Base-by-base conservation (phyloP, 2,888 invertebrate genomes). In the Eueremaeus valkanovi region DNA sequence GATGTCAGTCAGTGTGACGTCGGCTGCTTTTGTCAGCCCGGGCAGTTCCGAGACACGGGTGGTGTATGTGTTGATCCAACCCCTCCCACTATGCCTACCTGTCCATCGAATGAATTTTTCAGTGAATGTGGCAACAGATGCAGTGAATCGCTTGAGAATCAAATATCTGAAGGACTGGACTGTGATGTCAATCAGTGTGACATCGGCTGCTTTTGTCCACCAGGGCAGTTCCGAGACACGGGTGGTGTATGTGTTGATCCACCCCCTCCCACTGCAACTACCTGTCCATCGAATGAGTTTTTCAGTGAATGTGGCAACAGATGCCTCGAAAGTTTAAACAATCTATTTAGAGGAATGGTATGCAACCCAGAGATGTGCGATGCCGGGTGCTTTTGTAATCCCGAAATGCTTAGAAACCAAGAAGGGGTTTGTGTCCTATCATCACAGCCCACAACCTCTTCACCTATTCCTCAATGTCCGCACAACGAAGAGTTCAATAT, bases 371-470 rank as follows among this genome's bases (percentile, higher is more conserved):
- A 40, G 8, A 16, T 21, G 18, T 68, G 68, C 24, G 40, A 68
- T 16, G 21, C n/a, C 42, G 68, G 68, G 0, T 68, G 68, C 24
- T 68, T 68, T n/a, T 68, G 68, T 24, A 42, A 68, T 3, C 29
- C 24, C 11, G 40, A 24, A 18, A 9, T 13, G 1, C 40, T 21
- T 8, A 36, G 68, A 9, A 13, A 40, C 16, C 5, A 9, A 24
- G 24, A 40, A 3, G 33, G 40, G 3, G 40, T 8, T 2, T 68
- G 29, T 40, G 6, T 55, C 16, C 5, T 36, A 24, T 24, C 42
- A 68, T 8, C 21, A 16, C 11, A n/a, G n/a, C n/a, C n/a, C 6
- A 6, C 18, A 51, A n/a, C n/a, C 13, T n/a, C 6, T n/a, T 51
- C 8, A 42, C 8, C 13, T 13, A 42, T 3, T 49, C 18, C 49